phyloP scores from a whole-genome alignment of 2,113 vertebrate species.

The Camelus dromedarius region DNA sequence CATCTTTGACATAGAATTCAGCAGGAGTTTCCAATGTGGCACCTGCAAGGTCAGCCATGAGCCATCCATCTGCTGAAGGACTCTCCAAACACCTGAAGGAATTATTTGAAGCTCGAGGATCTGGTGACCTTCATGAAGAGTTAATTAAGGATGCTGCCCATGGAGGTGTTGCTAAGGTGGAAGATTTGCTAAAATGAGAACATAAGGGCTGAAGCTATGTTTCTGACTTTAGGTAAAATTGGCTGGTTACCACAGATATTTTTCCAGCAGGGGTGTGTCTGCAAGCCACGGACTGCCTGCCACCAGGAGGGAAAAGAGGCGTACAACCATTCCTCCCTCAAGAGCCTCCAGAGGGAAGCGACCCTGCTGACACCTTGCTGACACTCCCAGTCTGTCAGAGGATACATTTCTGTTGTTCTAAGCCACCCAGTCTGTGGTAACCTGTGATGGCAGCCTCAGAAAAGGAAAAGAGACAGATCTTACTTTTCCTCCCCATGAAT shows the following conservation, averaged over 20 bases:
- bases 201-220: neutral
- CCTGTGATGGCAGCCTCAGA: neutral
- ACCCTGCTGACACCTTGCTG: neutral
- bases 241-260: neutral
- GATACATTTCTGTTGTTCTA: neutral
- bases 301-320: neutral
- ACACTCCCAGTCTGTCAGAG: neutral
- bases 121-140: constrained; percentile 95
- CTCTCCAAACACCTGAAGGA: constrained; percentile 94
- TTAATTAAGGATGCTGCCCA: constrained; percentile 94
- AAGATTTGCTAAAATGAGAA: constrained; percentile 92
- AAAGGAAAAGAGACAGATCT: neutral
- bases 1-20: constrained; percentile 95
- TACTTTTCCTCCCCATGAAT: neutral
- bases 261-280: neutral
- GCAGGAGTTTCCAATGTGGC: constrained; percentile 94
- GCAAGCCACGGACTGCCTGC: neutral
- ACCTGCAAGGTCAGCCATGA: constrained; percentile 93
- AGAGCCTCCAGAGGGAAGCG: neutral
- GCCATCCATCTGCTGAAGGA: constrained; percentile 95
- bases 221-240: neutral
- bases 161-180: constrained; percentile 94
- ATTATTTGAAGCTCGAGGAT: constrained; percentile 95
- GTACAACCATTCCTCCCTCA: neutral
- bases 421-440: neutral